Evolutionary conservation across 1,140 invertebrate species (phyloP), one percentile per base, ranked within the genome.

Genomic region (Pseudomyrmex sp.): DNA sequence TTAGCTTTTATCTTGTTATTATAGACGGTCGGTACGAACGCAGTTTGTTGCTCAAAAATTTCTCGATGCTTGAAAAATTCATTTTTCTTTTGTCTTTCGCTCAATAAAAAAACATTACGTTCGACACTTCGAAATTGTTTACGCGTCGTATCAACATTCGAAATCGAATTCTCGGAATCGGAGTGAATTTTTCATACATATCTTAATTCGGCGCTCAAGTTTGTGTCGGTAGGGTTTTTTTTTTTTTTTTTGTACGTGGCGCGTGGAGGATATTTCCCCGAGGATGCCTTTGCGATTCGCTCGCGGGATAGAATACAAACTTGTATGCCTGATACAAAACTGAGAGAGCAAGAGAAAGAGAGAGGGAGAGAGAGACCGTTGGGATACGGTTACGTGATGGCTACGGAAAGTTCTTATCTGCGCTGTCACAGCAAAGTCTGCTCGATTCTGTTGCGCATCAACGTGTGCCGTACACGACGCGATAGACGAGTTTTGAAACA

Each of bases 371-470:
- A 70, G 58, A 79, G 63, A 15, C 10, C 76, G 59, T 10, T 15
- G 44, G 54, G 44, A 70, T 72, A 72, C 56, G 12, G 66, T 77
- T 77, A 77, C 62, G 9, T 50, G 76, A 72, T 23, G 56, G 12
- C 54, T 80, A 35, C 10, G 66, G 20, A 20, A 80, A 80, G 76
- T 80, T 80, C 66, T 80, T 80, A 80, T 72, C 66, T 80, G 44
- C 9, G 20, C 44, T 80, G 44, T 59, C 66, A 50, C 48, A 61
- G 65, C 65, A 18, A 69, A 69, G 54, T 80, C 54, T 58, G 20
- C 10, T 70, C 44, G 48, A 72, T 68, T 70, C 20, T 15, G n/a
- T 70, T 50, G n/a, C 66, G 23, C 23, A 70, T 59, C n/a, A 18
- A 44, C 12, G n/a, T 79, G 13, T 79, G 13, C 48, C 74, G 15